phyloP scores from a whole-genome alignment of 2,113 vertebrate species.

The Balaeniceps rex region DNA sequence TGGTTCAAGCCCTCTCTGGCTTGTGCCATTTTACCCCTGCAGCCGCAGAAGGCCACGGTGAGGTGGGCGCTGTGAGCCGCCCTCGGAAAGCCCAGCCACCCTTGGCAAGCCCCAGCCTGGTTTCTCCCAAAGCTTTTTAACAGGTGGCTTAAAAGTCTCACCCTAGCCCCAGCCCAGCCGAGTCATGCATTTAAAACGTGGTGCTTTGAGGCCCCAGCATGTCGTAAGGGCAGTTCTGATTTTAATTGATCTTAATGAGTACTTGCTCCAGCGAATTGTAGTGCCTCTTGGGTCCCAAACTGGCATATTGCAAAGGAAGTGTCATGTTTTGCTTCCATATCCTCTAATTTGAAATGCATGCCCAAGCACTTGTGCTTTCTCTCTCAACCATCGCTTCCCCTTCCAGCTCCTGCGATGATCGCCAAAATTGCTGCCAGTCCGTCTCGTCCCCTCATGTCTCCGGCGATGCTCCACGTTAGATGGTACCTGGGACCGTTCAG shows the following conservation, averaged over 20 bases:
- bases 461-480: accelerated
- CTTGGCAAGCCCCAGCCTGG: accelerated
- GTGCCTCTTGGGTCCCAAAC: neutral
- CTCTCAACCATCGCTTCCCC: accelerated
- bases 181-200: neutral
- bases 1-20: too few relatives aligned
- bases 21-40: neutral
- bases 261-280: accelerated
- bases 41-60: neutral
- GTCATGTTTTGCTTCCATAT: neutral
- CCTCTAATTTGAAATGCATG: neutral
- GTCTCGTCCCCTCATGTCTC: neutral
- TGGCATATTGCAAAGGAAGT: neutral
- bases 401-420: accelerated
- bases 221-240: neutral
- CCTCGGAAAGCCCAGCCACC: accelerated
- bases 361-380: neutral
- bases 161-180: accelerated
- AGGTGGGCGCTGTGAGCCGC: neutral
- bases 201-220: too few relatives aligned
- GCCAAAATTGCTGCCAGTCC: accelerated
- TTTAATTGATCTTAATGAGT: neutral
- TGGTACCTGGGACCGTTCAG: accelerated
- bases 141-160: accelerated
- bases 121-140: neutral